Evolutionary conservation across 1,140 invertebrate species (phyloP), one percentile per base, ranked within the genome.

Genomic region (Brachionus calyciflorus): DNA sequence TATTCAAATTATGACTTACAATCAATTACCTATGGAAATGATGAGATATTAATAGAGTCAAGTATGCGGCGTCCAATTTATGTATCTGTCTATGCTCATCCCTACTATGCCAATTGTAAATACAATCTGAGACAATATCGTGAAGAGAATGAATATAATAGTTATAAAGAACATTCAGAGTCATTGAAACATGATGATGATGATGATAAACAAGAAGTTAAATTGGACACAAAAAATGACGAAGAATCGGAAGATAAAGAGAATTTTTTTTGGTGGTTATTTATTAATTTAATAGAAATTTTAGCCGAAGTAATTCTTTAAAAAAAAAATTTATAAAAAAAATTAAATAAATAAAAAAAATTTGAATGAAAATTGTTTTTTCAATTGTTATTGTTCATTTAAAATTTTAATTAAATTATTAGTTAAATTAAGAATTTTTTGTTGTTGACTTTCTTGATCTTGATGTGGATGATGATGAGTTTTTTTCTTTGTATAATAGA

Each of bases 331-430:
- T 60, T 37, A 26, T 5, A 24, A 53, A 24, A 24, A 53, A 26
- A 53, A 24, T 24, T 49, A 49, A 49, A 49, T 49, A 49, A 4
- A 19, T 49, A 49, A 49, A 49, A 49, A 49, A 49, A 49, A 48
- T 55, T 26, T 5, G 3, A 3, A 28, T n/a, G n/a, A n/a, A n/a
- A n/a, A n/a, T n/a, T n/a, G n/a, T n/a, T n/a, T n/a, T n/a, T n/a
- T n/a, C n/a, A n/a, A n/a, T n/a, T n/a, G n/a, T 37, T 37, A 37
- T 46, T 65, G 30, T 44, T 65, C 60, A n/a, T 65, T 65, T 44
- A 65, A 65, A 65, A 65, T 65, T 65, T 44, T 65, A 44, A 65
- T 65, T 41, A 65, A 65, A 65, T 65, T 65, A 44, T 65, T 65
- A 24, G 30, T 44, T 19, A 41, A 44, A 0, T 21, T 9, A 12